Conservation (phyloP, 30 jellyfish, hydroid and myxozoan species). For the Sanderia malayensis region DNA sequence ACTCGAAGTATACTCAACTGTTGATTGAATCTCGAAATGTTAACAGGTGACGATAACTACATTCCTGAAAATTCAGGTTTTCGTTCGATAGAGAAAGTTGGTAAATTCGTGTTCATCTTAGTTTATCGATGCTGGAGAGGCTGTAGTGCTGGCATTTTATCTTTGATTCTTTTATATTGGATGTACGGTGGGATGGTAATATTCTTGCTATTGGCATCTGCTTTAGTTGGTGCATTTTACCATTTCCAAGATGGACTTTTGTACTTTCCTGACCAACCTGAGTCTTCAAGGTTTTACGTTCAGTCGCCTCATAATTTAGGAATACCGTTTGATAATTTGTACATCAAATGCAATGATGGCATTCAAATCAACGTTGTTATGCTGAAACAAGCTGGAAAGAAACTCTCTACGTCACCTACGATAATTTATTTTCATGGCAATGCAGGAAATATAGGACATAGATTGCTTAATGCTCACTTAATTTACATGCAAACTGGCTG, state of each 20-base stretch:
- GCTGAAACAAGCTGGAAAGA: constrained; percentile 66
- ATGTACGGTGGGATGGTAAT: constrained; percentile 85
- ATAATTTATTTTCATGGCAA: constrained; percentile 83
- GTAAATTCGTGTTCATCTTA: constrained; percentile 64
- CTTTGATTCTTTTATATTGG: constrained; percentile 77
- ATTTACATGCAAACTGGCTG: constrained; percentile 77
- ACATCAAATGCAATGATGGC: constrained; percentile 79
- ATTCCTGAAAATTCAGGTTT: constrained; percentile 77
- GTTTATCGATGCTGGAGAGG: constrained; percentile 86
- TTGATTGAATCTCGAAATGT: too few relatives aligned
- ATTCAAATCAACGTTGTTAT: constrained; percentile 62
- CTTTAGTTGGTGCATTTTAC: constrained; percentile 87
- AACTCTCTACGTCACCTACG: constrained; percentile 68
- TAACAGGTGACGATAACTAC: constrained; percentile 49
- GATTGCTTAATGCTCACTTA: constrained; percentile 72
- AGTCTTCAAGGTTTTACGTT: constrained; percentile 78
- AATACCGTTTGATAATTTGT: constrained; percentile 76
- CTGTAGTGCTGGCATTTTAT: constrained; percentile 80
- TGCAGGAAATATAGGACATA: constrained; percentile 94
- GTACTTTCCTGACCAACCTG: constrained; percentile 96
- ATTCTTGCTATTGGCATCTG: constrained; percentile 62
- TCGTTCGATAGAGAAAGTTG: constrained; percentile 75
- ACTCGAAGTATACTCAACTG: too few relatives aligned
- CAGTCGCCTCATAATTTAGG: constrained; percentile 88
- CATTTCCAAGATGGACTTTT: constrained; percentile 92